These are phyloP conservation scores for Girardia tigrina DNA, from an alignment of 2,888 invertebrate species.

Conservation along the genomic window DNA sequence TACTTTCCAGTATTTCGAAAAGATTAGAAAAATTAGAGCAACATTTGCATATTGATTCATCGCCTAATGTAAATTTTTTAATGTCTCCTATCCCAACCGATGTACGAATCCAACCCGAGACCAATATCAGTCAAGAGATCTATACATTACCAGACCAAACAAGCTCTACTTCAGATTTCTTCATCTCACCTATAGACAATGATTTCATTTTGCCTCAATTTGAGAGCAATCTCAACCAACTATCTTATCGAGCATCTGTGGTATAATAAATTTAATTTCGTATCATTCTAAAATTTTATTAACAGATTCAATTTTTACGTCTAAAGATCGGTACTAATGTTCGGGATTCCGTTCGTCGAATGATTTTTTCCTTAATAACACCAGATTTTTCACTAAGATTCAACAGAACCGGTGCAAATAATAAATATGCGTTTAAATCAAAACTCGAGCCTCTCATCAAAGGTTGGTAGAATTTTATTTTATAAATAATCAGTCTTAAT, in stretches of 20 bases:
- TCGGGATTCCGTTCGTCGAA: background rate
- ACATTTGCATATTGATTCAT: background rate
- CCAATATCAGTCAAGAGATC: background rate
- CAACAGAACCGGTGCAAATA: conserved; percentile 16
- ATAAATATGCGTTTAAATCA: background rate
- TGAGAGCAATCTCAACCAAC: background rate
- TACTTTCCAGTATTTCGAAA: background rate
- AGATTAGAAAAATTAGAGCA: background rate
- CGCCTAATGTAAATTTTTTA: background rate
- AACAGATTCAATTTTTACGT: background rate
- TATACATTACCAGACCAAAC: background rate
- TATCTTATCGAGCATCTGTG: background rate
- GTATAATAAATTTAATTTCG: background rate
- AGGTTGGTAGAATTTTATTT: no score
- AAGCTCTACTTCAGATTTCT: background rate
- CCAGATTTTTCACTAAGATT: conserved; percentile 1
- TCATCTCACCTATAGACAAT: background rate
- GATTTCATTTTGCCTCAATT: conserved; percentile 6
- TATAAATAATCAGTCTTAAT: background rate
- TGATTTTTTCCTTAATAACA: conserved; percentile 17
- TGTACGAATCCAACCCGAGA: background rate
- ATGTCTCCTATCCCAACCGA: background rate
- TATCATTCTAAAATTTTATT: background rate
- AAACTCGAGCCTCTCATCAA: background rate
- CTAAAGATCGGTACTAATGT: background rate